Conservation (phyloP, 2,113 vertebrate genomes). For the Psittacara wagleri region DNA sequence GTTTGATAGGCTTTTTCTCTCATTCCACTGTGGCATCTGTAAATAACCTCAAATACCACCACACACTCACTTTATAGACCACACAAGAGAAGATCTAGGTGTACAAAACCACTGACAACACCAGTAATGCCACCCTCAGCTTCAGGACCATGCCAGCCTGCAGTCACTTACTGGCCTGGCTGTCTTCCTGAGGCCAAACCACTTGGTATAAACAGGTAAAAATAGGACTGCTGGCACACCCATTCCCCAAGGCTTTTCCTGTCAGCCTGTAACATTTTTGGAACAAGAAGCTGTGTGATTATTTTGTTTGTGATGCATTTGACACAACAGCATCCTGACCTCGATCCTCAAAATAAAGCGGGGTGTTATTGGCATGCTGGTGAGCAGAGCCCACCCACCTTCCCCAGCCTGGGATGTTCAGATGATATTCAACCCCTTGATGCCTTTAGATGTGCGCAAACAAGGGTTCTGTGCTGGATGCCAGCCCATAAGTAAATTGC, state of each 20-base stretch:
- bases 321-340: neutral
- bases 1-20: neutral
- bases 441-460: fast-evolving
- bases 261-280: neutral
- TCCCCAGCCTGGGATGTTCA: neutral
- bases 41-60: neutral
- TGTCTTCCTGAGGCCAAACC: neutral
- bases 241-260: neutral
- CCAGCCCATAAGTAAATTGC: neutral
- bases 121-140: neutral
- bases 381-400: neutral
- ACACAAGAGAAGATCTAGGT: neutral
- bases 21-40: neutral
- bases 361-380: fast-evolving
- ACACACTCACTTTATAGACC: neutral
- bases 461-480: neutral
- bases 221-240: neutral
- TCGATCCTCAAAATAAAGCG: neutral
- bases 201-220: neutral
- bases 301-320: neutral
- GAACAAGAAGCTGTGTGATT: fast-evolving
- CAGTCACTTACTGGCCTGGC: neutral
- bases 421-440: fast-evolving
- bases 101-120: neutral
- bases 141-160: neutral